Evolutionary conservation across 35 echinoderm and acorn worm species (phyloP).

Genomic region (Heliocidaris tuberculata): DNA sequence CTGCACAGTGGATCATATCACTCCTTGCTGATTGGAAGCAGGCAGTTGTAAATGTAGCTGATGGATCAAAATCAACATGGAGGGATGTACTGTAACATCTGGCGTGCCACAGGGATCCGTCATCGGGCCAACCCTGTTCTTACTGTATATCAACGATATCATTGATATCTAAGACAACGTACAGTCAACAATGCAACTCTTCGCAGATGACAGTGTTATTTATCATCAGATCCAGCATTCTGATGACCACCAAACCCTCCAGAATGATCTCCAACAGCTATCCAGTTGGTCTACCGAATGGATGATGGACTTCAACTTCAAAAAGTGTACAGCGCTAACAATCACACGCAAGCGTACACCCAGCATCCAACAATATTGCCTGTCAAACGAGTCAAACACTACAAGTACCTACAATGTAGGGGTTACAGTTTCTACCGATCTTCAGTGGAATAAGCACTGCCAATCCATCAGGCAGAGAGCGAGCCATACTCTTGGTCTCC

Average conservation of each 20-base stretch:
- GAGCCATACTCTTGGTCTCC: conserved; percentile 55
- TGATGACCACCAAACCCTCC: conserved; percentile 50
- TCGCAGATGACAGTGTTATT: conserved; percentile 59
- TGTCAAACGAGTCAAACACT: conserved; percentile 12
- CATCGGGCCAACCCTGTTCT: background rate
- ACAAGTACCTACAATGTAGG: conserved; percentile 59
- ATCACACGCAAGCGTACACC: conserved; percentile 52
- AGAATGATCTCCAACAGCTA: conserved; percentile 52
- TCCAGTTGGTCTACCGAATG: conserved; percentile 49
- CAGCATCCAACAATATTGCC: conserved; percentile 32
- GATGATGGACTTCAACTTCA: conserved; percentile 38
- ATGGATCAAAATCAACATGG: background rate
- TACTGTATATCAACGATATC: background rate
- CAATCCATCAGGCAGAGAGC: conserved; percentile 11
- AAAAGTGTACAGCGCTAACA: too few relatives aligned
- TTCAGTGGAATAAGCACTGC: too few relatives aligned
- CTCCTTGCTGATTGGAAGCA: too few relatives aligned
- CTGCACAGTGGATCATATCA: too few relatives aligned
- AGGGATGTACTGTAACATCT: conserved; percentile 6
- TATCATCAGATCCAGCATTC: conserved; percentile 46
- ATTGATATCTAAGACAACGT: background rate
- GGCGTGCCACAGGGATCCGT: background rate
- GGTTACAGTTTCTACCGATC: background rate
- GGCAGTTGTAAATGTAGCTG: background rate
- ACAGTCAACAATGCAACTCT: conserved; percentile 38